Evolutionary conservation across 1,140 invertebrate species (phyloP).

Genomic region (Aricia agestis): DNA sequence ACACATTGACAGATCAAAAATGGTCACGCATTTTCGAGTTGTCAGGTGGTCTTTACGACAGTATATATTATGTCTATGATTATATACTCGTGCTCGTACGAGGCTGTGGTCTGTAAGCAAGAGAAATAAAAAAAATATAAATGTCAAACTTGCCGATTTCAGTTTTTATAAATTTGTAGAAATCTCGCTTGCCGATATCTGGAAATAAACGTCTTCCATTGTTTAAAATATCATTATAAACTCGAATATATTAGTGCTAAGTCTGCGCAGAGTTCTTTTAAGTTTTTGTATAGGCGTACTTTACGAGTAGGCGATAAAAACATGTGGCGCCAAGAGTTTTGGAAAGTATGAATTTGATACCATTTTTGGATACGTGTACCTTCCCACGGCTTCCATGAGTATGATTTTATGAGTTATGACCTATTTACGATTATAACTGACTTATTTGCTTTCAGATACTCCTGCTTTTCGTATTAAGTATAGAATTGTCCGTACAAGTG

Average conservation of each 20-base stretch:
- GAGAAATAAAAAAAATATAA: neutral
- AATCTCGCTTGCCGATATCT: neutral
- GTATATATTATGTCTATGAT: no score
- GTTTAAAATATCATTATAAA: neutral
- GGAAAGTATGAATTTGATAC: conserved; percentile 27
- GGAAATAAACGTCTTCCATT: neutral
- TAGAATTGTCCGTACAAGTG: conserved; percentile 43
- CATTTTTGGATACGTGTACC: conserved; percentile 5
- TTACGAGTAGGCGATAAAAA: conserved; percentile 11
- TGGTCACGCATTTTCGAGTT: no score
- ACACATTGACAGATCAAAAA: no score
- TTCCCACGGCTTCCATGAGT: neutral
- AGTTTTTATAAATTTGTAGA: neutral
- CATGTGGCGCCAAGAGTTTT: conserved; percentile 36
- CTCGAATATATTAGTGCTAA: neutral
- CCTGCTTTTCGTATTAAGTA: conserved; percentile 34
- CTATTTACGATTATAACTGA: neutral
- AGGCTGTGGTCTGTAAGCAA: neutral
- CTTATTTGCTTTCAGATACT: conserved; percentile 43
- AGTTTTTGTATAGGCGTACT: neutral
- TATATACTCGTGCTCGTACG: no score
- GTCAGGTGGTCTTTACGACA: no score
- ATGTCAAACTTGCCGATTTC: conserved; percentile 3
- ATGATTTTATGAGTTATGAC: neutral
- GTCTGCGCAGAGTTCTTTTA: neutral